Evolutionary conservation across 1,140 invertebrate species (phyloP), one percentile per base, ranked within the genome.

Genomic region (Scaptodrosophila lebanonensis): DNA sequence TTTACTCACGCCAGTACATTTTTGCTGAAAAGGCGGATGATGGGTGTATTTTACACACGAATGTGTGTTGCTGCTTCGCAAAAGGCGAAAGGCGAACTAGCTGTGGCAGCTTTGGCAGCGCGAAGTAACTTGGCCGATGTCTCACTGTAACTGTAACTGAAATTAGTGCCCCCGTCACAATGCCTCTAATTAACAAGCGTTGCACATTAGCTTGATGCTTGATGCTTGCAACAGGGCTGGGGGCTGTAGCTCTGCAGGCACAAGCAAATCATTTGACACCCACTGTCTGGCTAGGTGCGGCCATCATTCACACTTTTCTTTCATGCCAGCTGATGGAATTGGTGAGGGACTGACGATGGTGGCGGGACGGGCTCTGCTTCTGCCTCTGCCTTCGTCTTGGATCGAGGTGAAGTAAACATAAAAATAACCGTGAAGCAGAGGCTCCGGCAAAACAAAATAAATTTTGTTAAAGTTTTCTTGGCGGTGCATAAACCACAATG

Each of bases 191-290:
- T 60, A 73, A 68, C 49, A 54, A 72, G 68, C 52, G 35, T 36
- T n/a, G n/a, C 63, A 65, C 65, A 73, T 65, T 75, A 75, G 56
- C 15, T 58, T 69, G 70, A 75, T 66, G 65, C 38, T n/a, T n/a
- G n/a, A n/a, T n/a, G 25, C 45, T 47, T 69, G 65, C 65, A 69
- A 38, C 54, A n/a, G n/a, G n/a, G 44, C 60, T 53, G 56, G 50
- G 20, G 48, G 20, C 61, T 51, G 44, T 13, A 15, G 22, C n/a
- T 25, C 17, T 1, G 42, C 11, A 11, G 17, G 47, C 65, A 51
- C 50, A 25, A 8, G 22, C 22, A 25, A 25, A 68, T 68, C 64
- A 60, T 36, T 65, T 73, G 54, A 65, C 70, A 73, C 69, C 70
- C 72, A 40, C 20, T 52, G 13, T 16, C 32, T 38, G 51, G 9